These are phyloP conservation scores for Spilosoma lubricipeda DNA, from an alignment of 2,888 invertebrate species.

Conservation along the genomic window DNA sequence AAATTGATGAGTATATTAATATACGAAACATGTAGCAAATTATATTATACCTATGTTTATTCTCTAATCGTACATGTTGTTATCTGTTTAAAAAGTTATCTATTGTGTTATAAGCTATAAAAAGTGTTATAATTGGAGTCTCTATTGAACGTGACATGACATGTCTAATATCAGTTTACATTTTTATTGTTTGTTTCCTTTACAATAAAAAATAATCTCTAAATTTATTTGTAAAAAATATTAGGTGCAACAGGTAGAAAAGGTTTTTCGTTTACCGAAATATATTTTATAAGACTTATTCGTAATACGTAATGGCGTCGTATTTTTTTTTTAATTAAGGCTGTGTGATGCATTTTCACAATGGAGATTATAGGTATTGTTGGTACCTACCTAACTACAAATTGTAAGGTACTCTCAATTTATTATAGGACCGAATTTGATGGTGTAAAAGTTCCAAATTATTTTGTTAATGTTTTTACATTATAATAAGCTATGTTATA, in stretches of 20 bases:
- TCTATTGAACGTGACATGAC: conserved; percentile 4
- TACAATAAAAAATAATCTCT: neutral
- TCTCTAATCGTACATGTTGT: neutral
- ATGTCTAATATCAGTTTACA: neutral
- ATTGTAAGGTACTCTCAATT: neutral
- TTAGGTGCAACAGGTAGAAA: neutral
- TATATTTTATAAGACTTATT: neutral
- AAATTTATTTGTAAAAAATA: neutral
- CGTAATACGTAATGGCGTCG: neutral
- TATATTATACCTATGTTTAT: neutral
- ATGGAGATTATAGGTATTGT: conserved; percentile 25
- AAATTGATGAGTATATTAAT: neutral
- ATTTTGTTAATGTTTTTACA: conserved; percentile 26
- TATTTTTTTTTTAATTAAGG: conserved; percentile 26
- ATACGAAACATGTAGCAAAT: neutral
- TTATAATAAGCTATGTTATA: conserved; percentile 9
- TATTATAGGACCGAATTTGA: conserved; percentile 24
- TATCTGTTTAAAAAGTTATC: neutral
- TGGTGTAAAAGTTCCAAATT: conserved; percentile 43
- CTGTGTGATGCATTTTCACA: conserved; percentile 47
- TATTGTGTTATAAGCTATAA: neutral
- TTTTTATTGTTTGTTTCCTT: neutral
- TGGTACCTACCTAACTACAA: neutral
- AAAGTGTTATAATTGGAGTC: conserved; percentile 3
- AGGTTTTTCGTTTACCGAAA: neutral